Percentiles rank a stretch among this genome's conserved stretches.
Evolutionary conservation across 2,113 vertebrate genomes (phyloP).

Genomic region (Chaetorhynchus papuensis): DNA sequence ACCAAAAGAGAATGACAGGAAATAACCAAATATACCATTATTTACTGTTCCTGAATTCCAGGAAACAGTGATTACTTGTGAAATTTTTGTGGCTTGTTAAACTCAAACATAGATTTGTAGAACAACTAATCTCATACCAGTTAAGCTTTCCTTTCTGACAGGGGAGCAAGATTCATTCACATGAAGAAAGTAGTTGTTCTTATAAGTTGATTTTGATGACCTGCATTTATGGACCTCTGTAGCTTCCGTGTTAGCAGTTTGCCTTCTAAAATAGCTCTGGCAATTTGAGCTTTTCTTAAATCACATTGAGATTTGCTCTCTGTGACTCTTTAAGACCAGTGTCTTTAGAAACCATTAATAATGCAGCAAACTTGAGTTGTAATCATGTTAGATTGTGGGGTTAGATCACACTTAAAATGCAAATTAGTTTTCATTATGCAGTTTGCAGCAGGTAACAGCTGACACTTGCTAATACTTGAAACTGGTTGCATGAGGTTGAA

Average conservation of each 20-base stretch:
- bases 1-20: background rate
- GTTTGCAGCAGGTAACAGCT: background rate
- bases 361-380: background rate
- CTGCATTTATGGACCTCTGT: background rate
- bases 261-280: background rate
- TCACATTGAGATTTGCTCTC: background rate
- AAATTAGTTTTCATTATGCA: background rate
- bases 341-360: background rate
- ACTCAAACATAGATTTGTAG: background rate
- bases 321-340: background rate
- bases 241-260: background rate
- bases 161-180: background rate
- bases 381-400: background rate
- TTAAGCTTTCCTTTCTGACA: background rate
- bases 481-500: background rate
- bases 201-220: background rate
- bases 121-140: background rate
- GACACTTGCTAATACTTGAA: background rate
- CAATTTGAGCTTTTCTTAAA: background rate
- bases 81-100: background rate
- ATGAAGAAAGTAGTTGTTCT: background rate
- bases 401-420: background rate
- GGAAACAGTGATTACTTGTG: background rate
- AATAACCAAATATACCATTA: background rate
- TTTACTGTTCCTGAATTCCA: background rate